Conservation (phyloP, 2,113 vertebrate species). For the Takifugu flavidus region DNA sequence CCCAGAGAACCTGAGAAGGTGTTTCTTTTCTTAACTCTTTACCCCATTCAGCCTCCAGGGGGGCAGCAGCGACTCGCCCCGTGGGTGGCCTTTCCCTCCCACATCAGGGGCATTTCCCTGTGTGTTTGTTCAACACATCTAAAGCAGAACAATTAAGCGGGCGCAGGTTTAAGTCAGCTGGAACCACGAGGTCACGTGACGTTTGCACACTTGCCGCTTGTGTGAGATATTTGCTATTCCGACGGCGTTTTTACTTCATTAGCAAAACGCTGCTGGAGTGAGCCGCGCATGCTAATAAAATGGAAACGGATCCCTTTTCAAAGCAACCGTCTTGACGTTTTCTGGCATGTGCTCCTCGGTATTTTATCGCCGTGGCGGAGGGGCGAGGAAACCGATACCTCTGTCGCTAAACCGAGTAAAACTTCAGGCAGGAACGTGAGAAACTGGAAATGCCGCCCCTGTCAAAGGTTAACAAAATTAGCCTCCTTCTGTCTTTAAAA, state of each 20-base stretch:
- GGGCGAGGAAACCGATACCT: not conserved
- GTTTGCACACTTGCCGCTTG: conserved; percentile 58
- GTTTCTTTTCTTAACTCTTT: conserved; percentile 51
- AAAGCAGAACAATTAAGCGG: conserved; percentile 47
- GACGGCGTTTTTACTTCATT: conserved; percentile 29
- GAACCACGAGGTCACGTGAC: conserved; percentile 52
- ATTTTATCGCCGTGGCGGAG: no score
- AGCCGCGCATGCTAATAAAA: conserved; percentile 29
- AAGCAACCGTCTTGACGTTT: not conserved
- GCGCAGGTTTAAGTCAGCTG: conserved; percentile 47
- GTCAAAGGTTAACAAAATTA: not conserved
- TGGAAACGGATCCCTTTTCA: conserved; percentile 25
- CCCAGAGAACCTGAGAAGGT: conserved; percentile 55
- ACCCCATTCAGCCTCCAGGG: conserved; percentile 49
- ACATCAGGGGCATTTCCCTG: conserved; percentile 50
- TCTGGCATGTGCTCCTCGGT: not conserved
- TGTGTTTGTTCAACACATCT: conserved; percentile 46
- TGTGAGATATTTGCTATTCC: conserved; percentile 2
- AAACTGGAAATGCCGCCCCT: not conserved
- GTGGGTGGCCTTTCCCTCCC: conserved; percentile 64
- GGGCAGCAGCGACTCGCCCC: conserved; percentile 64
- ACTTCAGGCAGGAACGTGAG: not conserved
- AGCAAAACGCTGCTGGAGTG: conserved; percentile 17
- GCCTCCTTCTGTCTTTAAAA: not conserved
- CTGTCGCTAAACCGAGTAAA: not conserved